A percentile compares a stretch with the other conserved stretches of the same genome.
phyloP scores from a whole-genome alignment of 2,888 invertebrate species.

The Sepioteuthis lessoniana region DNA sequence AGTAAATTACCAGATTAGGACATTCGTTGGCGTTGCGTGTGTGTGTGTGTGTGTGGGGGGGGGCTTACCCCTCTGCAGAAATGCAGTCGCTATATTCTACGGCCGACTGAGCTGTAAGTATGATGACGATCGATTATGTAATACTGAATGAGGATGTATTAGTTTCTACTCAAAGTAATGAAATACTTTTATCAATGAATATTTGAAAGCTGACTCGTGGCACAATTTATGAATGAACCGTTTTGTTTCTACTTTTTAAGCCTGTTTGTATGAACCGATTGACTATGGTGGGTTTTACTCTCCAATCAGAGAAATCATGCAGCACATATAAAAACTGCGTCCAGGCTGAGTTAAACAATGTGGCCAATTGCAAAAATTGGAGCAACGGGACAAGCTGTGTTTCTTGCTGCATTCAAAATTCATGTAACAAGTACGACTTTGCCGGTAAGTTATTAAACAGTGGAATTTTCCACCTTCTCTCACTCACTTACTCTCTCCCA shows the following conservation, averaged over 20 bases:
- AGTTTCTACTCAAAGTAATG: too few species aligned
- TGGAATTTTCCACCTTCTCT: background rate
- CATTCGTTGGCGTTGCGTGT: too few species aligned
- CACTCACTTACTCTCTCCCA: background rate
- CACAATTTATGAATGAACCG: background rate
- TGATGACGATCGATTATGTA: too few species aligned
- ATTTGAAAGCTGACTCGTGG: too few species aligned
- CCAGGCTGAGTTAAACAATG: background rate
- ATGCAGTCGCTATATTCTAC: too few species aligned
- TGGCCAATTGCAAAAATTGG: background rate
- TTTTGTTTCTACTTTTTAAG: background rate
- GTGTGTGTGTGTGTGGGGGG: too few species aligned
- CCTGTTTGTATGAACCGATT: background rate
- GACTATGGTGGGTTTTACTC: background rate
- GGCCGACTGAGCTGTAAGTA: too few species aligned
- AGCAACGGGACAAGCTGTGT: background rate
- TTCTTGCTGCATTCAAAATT: background rate
- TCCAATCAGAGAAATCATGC: background rate
- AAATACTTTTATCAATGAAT: too few species aligned
- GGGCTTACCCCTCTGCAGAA: too few species aligned
- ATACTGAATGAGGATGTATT: too few species aligned
- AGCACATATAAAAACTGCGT: background rate
- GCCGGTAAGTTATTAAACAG: background rate
- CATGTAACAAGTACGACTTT: background rate
- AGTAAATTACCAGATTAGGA: too few species aligned